Base-by-base conservation (phyloP, 2,113 vertebrate genomes). In the Nothobranchius furzeri region DNA sequence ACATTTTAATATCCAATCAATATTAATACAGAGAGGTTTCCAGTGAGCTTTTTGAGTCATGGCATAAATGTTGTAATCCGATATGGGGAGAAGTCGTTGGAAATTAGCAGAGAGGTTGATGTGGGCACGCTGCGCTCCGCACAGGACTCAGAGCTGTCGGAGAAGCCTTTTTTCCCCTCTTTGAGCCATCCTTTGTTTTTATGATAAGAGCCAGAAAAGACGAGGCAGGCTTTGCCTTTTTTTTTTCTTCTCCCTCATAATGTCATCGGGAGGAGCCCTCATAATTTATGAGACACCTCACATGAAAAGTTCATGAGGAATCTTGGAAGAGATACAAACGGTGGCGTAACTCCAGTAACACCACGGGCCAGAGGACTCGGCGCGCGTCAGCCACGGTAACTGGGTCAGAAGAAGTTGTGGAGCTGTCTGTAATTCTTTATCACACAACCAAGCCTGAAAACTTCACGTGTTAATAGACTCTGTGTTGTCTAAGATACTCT, bases 271-370 rank as follows among this genome's bases (percentile, higher is more conserved):
- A 89, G 72, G 64, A 83, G 65, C 51, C 61, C 84, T 87, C 87
- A 92, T 91, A 83, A 91, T 92, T 92, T 85, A 90, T 89, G 63
- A 90, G 85, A 89, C 83, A 88, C 85, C 85, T 89, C 67, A 14
- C 79, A 91, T 92, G 68, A 92, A 92, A 91, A 80, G 79, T 91
- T 90, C 61, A 91, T 92, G 88, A 89, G 80, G 82, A 86, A 86
- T 88, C 84, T 89, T 90, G 85, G 87, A 89, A 88, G 79, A 81
- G 87, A 87, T 81, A 75, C 75, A 81, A 84, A 82, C 79, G 85
- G 76, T 68, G 59, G 73, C 9, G 66, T 25, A 75, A 71, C 76
- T 82, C 65, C 79, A 58, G 69, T 49, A 67, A 56, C 68, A n/a
- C 75, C 37, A 46, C 60, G 43, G 88, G 80, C 85, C 84, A 50